Base-by-base conservation (phyloP, 1,140 invertebrate species). In the Calosoma granatense region DNA sequence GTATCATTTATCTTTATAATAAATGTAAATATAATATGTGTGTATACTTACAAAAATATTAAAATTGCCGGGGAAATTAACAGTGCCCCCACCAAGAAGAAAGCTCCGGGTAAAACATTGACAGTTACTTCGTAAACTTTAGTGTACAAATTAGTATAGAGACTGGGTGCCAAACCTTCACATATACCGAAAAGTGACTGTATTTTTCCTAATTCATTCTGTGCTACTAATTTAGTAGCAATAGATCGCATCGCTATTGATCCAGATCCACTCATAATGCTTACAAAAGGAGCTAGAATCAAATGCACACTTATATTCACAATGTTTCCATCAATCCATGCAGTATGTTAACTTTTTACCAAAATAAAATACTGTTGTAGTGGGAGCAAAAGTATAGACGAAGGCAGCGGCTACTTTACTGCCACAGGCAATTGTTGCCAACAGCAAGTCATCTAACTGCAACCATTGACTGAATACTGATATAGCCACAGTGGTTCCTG, bases 151-250 rank as follows among this genome's bases (percentile, higher is more conserved):
- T 78, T 76, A 3, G 67, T 66, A 55, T 76, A 74, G 14, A 76
- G 63, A 0, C 74, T 70, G 0, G 75, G 74, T 1, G 73, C 66
- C 1, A 81, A 56, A 1, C 75, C 71, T 63, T 81, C 79, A 4
- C 72, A 70, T 17, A 81, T 71, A 0, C 76, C 77, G 41, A 80
- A 75, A 4, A 81, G 56, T 1, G 79, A 79, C 59, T 76, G 77
- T 58, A 78, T 78, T 67, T 78, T 79, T n/a, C 77, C 79, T 74
- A 74, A 63, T 70, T 79, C 72, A 36, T 76, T 71, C n/a, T 70
- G 68, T 3, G 72, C 65, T 1, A 81, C 78, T 1, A 80, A 67
- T 67, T 82, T 81, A 0, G 80, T 80, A 1, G 77, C 77, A 43
- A 81, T 62, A 2, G 80, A 80, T 58, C 79, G 68, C 19, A 80